Evolutionary conservation across 2,113 vertebrate species (phyloP), one percentile per base, ranked within the genome.

Genomic region (Pygoscelis antarcticus): DNA sequence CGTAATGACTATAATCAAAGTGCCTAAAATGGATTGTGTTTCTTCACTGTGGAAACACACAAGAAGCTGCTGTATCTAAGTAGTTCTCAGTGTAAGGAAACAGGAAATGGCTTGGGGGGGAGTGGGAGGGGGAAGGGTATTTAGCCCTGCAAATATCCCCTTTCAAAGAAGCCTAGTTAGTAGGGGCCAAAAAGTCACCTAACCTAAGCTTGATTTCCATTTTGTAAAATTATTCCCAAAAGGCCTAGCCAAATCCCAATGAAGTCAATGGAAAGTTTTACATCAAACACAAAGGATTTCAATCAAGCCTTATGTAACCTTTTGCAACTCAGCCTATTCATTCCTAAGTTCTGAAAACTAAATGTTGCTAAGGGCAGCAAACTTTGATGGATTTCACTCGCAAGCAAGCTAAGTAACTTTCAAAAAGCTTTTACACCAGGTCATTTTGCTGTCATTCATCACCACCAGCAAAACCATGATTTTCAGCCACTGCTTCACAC

Each of bases 41-140:
- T 89, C 97, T 91, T 95, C 89, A 82, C 77, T 89, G 86, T 91
- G 93, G 91, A 96, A 96, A 95, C 91, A 87, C 91, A 97, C 93
- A 96, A 96, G 96, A 96, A 96, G 92, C 87, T 92, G 89, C 91
- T 96, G 74, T 95, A 97, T 91, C 89, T 89, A 93, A 97, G 83
- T 51, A 80, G 80, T 82, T 87, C 89, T 84, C 81, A 58, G 95
- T 42, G 86, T 66, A 96, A 96, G 70, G 94, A 97, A 95, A 96
- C 89, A 97, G 97, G 96, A 97, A 96, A 96, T 87, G 87, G 93
- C 81, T 91, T 87, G 74, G 74, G 69, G 87, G 66, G 62, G 68
- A 91, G 40, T 0, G 0, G 69, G 61, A 89, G 92, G 94, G 92
- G 92, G 90, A 94, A 97, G 92, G 81, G 93, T 32, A 80, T 87